A percentile compares a stretch with the other conserved stretches of the same genome.
phyloP scores from a whole-genome alignment of 2,113 vertebrate genomes.

The Sphyrna mokarran region DNA sequence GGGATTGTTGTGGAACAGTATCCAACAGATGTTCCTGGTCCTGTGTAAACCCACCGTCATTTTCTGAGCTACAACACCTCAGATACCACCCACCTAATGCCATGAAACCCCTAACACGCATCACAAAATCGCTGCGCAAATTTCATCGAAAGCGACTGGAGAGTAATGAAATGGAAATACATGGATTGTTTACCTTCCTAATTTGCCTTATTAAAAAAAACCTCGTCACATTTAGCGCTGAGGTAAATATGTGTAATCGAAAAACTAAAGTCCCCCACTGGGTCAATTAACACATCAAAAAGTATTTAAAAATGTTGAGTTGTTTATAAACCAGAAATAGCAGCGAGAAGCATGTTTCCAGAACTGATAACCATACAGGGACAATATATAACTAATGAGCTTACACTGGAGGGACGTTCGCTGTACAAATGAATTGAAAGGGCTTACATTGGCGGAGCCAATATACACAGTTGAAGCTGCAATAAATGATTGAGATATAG shows the following conservation, averaged over 20 bases:
- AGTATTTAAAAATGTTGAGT: slow-evolving; percentile 30
- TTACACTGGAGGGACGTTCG: background rate
- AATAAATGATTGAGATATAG: background rate
- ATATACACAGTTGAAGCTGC: background rate
- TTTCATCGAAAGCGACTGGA: background rate
- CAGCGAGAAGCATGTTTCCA: slow-evolving; percentile 17
- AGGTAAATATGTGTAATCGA: slow-evolving; percentile 14
- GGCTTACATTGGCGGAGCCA: background rate
- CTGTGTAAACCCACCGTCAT: background rate
- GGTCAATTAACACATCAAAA: slow-evolving; percentile 32
- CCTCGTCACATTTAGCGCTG: background rate
- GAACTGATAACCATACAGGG: slow-evolving; percentile 17
- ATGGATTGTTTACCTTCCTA: slow-evolving; percentile 28
- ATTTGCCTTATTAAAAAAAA: slow-evolving; percentile 5
- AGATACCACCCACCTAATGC: background rate
- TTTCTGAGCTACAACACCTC: background rate
- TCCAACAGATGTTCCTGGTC: background rate
- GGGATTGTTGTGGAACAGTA: background rate
- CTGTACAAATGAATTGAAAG: slow-evolving; percentile 11
- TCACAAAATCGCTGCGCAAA: background rate
- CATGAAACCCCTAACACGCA: background rate
- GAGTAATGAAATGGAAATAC: slow-evolving; percentile 30
- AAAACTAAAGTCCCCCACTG: slow-evolving; percentile 26
- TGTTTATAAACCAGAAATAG: slow-evolving; percentile 26
- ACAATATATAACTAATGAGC: slow-evolving; percentile 32